Evolutionary conservation across 23 tunicate species (phyloP).

Genomic region (Botrylloides violaceus): DNA sequence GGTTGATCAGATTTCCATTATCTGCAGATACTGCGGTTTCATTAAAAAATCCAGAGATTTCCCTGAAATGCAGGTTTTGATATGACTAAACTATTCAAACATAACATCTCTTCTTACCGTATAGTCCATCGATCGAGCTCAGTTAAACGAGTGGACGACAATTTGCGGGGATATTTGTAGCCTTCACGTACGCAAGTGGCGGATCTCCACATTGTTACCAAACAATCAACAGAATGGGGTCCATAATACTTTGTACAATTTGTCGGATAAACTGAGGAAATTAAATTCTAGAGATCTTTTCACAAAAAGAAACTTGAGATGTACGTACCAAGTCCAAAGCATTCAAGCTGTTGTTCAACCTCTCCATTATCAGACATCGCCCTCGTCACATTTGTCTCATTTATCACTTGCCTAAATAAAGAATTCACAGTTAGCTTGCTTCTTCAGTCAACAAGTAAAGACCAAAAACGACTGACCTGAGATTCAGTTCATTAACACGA

Average conservation of each 20-base stretch:
- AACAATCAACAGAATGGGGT: conserved; percentile 23
- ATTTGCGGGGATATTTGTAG: conserved; percentile 13
- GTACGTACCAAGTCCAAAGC: conserved; percentile 7
- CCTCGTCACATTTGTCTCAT: not conserved
- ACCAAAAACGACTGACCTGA: not conserved
- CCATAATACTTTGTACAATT: conserved; percentile 18
- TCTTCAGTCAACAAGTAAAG: not conserved
- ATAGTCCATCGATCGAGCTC: not conserved
- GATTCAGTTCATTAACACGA: not conserved
- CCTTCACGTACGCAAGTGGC: conserved; percentile 1
- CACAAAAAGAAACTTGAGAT: not conserved
- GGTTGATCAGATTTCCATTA: conserved; percentile 3
- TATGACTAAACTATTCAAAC: not conserved
- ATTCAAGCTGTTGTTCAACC: conserved; percentile 5
- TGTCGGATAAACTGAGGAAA: conserved; percentile 2
- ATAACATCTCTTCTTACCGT: conserved; percentile 8
- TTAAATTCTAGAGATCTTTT: not conserved
- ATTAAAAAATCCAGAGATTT: not conserved
- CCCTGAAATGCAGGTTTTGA: not conserved
- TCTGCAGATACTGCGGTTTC: conserved; percentile 11
- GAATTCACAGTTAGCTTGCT: not conserved
- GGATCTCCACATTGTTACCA: conserved; percentile 15
- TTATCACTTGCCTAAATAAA: conserved; percentile 4
- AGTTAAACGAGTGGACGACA: not conserved
- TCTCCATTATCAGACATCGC: conserved; percentile 1